Base-by-base conservation (phyloP, 30 jellyfish, hydroid and myxozoan genomes). In the Mastigias papua region DNA sequence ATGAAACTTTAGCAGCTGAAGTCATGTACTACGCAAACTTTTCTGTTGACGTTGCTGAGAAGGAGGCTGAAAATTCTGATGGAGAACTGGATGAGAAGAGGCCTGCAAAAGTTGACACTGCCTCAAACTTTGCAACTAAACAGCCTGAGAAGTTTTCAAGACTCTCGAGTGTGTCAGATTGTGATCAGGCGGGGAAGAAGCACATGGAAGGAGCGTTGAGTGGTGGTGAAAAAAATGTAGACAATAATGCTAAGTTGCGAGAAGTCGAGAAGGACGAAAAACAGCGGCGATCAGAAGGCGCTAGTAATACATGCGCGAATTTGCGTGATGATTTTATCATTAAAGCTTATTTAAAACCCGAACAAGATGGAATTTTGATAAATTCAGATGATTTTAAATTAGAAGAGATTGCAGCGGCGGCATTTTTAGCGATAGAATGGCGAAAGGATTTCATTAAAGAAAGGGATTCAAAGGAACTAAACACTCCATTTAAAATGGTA, bases 381-480 rank as follows among this genome's bases (percentile, higher is more conserved):
- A 37, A 80, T 21, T 29, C 70, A 3, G 98, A 92, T 19, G 93
- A 80, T 61, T 86, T 92, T 68, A 81, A 81, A 33, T 37, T 80
- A 19, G 98, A 92, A n/a, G 32, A 46, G 21, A 48, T 92, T 3
- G 6, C 74, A 35, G 49, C 93, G 22, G 91, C 97, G 6, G 48
- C 76, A 28, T 73, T 80, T 77, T 67, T 92, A 50, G 84, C 84
- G 46, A 30, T 92, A 10, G 98, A 92, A 66, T 92, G 98, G 98
- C 98, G 86, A 48, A 85, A 54, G 28, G 48, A 68, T 48, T 32
- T 48, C 25, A 80, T 74, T 8, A 93, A 60, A 50, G 89, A 76
- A 23, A 87, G 75, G 42, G 97, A 82, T 27, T 26, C 68, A 50
- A 75, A 81, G 33, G 90, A 82, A 22, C 20, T 74, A 82, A 67